Base-by-base conservation (phyloP, 2,113 vertebrate genomes). In the Chaenocephalus aceratus region DNA sequence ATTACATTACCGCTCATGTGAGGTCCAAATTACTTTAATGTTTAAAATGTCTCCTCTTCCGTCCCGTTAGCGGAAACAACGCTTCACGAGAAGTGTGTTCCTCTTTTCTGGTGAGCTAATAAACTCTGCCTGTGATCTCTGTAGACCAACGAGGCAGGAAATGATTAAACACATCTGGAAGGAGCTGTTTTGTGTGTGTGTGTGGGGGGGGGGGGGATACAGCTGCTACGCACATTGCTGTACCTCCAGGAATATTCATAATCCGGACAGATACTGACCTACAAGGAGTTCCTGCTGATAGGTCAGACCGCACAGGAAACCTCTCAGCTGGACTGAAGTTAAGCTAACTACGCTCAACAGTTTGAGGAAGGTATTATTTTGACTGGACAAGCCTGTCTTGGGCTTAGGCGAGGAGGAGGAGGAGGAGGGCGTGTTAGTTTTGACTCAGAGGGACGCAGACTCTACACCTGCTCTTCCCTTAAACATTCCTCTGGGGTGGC, bases 401-500 rank as follows among this genome's bases (percentile, higher is more conserved):
- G 46, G 13, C 6, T 78, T 36, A 36, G 15, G 12, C 4, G 21
- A 58, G 14, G 7, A 30, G 26, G 26, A 30, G 30, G 30, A 30
- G 30, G 30, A 30, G 30, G 30, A 30, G 3, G 30, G 67, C 64
- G 65, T 77, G 70, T 71, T 51, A 30, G 70, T 78, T 75, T 46
- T 58, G 30, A 14, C 53, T 6, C 21, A 65, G 53, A 30, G 14
- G 16, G 80, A 72, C 79, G 51, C 6, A 58, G 57, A 73, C 59
- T 67, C 58, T 46, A 62, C n/a, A 52, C 46, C 75, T 36, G 62
- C 49, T 75, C 54, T 80, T 72, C 72, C 72, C 73, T 59, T 36
- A 49, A 75, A 79, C 85, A 91, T 92, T 92, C 83, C 75, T 85
- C 9, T 51, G 48, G 75, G 41, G 52, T 87, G 70, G 16, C 26